phyloP scores from a whole-genome alignment of 2,113 vertebrate species.

The Danio rerio region DNA sequence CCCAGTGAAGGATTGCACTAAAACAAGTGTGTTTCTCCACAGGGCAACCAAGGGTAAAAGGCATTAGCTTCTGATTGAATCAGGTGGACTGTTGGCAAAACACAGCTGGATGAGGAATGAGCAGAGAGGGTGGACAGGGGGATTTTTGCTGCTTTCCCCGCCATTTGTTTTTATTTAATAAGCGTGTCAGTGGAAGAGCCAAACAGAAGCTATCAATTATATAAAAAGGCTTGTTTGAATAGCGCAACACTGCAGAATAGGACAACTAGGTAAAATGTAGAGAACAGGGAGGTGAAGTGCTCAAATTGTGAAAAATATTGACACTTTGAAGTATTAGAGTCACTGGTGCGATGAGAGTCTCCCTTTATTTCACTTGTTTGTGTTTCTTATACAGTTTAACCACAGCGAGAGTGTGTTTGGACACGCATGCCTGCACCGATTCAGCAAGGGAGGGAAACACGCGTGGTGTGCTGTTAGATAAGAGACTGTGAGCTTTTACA shows the following conservation, averaged over 20 bases:
- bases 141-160: constrained; percentile 23
- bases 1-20: constrained; percentile 56
- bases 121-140: neutral
- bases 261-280: neutral
- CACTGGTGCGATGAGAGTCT: neutral
- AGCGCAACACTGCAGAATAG: neutral
- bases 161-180: constrained; percentile 40
- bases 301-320: constrained; percentile 1
- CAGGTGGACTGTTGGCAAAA: constrained; percentile 50
- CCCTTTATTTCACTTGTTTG: constrained; percentile 1
- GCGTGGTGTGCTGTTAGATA: neutral
- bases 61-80: constrained; percentile 59
- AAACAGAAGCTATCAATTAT: constrained; percentile 12
- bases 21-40: constrained; percentile 58
- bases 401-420: neutral
- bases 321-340: neutral
- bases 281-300: neutral
- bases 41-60: constrained; percentile 60
- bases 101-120: constrained; percentile 47
- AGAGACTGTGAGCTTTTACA: constrained; percentile 2
- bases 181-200: neutral
- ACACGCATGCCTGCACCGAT: constrained; percentile 5
- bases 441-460: neutral
- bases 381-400: neutral
- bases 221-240: neutral